Base-by-base conservation (phyloP, 2,888 invertebrate species). In the Eulithis testata region DNA sequence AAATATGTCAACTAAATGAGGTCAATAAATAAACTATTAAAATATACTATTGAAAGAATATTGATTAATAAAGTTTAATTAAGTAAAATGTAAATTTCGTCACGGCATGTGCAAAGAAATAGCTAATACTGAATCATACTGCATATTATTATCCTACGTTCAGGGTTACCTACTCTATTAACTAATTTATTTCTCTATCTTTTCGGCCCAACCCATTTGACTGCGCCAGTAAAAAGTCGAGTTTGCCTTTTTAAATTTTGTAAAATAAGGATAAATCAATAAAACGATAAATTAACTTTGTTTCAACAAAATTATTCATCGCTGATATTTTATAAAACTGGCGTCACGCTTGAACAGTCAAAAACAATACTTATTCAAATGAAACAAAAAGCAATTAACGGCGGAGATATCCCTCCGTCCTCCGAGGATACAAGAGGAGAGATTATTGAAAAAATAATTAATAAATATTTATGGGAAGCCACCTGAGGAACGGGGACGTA, bases 361-460 rank as follows among this genome's bases (percentile, higher is more conserved):
- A 91, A 91, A 92, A 92, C 91, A 92, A 92, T 91, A 92, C 91
- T 93, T 92, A 92, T 92, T 93, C 90, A 92, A 92, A 92, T 90
- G 89, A 92, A 92, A 92, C 91, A 93, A 91, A 92, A 92, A 92
- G 91, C 92, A 93, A 93, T 92, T 92, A 92, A 91, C 92, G 86
- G 80, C 73, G 86, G 86, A 90, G 88, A 88, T 90, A 90, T 89
- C 90, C 92, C 92, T 89, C 90, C 87, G 75, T 88, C 87, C 90
- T 87, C 77, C 70, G 89, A 89, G 90, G 87, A 88, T 86, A 86
- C 87, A 82, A 86, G 87, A 85, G 85, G 86, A 87, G 90, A 92
- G 92, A 91, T 92, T 93, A 93, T 92, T 93, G 93, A 93, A 93
- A 93, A 92, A 93, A 93, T 91, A 92, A 93, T 93, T 93, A 92